These are phyloP conservation scores for Macropis europaea DNA, from an alignment of 2,888 invertebrate species.

Conservation along the genomic window DNA sequence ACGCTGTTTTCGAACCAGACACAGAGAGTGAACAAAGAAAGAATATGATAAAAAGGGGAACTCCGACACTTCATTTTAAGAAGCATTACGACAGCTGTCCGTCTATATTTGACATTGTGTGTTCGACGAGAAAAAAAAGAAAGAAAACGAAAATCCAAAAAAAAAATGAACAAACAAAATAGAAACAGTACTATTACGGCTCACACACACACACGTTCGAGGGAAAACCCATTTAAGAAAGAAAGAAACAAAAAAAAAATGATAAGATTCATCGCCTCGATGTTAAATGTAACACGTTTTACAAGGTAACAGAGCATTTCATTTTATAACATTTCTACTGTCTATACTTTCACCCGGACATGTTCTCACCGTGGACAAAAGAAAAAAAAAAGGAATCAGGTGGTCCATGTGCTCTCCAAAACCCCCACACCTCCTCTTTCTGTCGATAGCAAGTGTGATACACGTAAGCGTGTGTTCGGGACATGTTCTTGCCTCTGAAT, in stretches of 20 bases:
- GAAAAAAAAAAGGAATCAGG: not conserved
- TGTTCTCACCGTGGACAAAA: conserved; percentile 45
- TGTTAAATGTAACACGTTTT: conserved; percentile 71
- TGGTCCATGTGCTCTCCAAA: conserved; percentile 34
- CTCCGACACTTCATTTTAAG: conserved; percentile 42
- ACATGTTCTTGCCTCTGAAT: conserved; percentile 6
- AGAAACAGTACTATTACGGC: conserved; percentile 63
- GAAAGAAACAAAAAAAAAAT: conserved; percentile 54
- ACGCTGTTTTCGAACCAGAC: conserved; percentile 16
- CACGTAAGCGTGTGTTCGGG: not conserved
- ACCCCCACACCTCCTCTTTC: conserved; percentile 28
- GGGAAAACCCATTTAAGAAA: conserved; percentile 53
- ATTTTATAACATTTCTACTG: conserved; percentile 68
- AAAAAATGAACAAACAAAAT: conserved; percentile 40
- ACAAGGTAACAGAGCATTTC: conserved; percentile 70
- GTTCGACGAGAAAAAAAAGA: conserved; percentile 51
- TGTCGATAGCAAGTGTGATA: conserved; percentile 2
- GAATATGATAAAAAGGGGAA: conserved; percentile 33
- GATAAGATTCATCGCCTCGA: conserved; percentile 65
- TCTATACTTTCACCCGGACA: conserved; percentile 65
- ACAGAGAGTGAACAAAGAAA: conserved; percentile 6
- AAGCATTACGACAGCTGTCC: conserved; percentile 47
- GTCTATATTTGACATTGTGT: conserved; percentile 58
- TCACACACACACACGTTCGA: conserved; percentile 58
- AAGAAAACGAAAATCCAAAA: conserved; percentile 30